These are phyloP conservation scores for Metallyticus violacea DNA, from an alignment of 2,888 invertebrate genomes.

Conservation along the genomic window DNA sequence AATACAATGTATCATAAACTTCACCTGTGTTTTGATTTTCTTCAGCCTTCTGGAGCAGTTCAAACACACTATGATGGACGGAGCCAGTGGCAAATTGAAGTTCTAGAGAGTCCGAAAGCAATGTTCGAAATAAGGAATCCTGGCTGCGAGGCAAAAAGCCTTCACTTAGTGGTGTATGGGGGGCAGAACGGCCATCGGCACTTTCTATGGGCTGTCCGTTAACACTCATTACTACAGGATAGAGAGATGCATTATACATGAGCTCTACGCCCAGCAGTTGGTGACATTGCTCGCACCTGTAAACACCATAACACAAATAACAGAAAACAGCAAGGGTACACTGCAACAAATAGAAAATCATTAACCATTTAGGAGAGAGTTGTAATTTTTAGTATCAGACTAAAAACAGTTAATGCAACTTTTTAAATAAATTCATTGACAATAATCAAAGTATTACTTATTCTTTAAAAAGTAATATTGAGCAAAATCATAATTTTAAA, in stretches of 20 bases:
- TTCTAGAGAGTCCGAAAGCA: background rate
- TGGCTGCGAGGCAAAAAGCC: background rate
- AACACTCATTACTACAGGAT: slow-evolving; percentile 42
- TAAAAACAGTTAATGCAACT: too few relatives aligned
- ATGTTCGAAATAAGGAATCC: background rate
- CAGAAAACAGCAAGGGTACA: too few relatives aligned
- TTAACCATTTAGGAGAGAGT: too few relatives aligned
- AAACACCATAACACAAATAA: too few relatives aligned
- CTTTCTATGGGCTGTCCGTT: slow-evolving; percentile 23
- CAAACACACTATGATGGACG: slow-evolving; percentile 10
- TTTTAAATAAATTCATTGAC: too few relatives aligned
- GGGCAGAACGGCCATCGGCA: background rate
- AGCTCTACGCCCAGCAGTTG: slow-evolving; percentile 43
- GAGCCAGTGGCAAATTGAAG: background rate
- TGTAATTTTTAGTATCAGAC: too few relatives aligned
- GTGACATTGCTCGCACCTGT: slow-evolving; percentile 42
- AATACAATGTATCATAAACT: background rate
- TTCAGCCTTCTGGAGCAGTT: background rate
- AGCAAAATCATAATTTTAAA: too few relatives aligned
- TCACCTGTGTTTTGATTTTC: background rate
- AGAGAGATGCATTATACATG: slow-evolving; percentile 43
- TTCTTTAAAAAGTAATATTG: too few relatives aligned
- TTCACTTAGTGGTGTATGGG: background rate
- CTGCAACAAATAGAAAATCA: too few relatives aligned
- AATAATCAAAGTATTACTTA: too few relatives aligned